A percentile compares a stretch with the other conserved stretches of the same genome.
Conservation (phyloP, 2,888 invertebrate genomes). For the Cataglyphis rosenhaueri region DNA sequence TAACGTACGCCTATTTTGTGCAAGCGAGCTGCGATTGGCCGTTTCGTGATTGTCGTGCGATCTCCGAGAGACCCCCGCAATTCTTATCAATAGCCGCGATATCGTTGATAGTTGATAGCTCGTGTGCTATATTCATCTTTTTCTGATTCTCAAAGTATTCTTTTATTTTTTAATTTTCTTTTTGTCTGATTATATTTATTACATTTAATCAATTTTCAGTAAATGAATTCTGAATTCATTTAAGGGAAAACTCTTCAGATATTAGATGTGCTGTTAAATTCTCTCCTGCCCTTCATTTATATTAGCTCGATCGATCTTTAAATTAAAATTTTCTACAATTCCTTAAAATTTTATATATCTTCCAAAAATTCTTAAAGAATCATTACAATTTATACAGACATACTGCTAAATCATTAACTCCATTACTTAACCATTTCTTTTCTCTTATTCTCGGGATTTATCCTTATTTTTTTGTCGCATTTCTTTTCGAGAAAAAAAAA, state of each 20-base stretch:
- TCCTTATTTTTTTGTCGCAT: not conserved
- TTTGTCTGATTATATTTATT: not conserved
- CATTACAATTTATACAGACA: not conserved
- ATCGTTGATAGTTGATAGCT: slow-evolving; percentile 39
- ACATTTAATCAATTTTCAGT: not conserved
- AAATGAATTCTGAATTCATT: no score
- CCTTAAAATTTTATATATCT: not conserved
- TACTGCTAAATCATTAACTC: not conserved
- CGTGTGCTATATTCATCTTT: slow-evolving; percentile 49
- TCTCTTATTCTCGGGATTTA: not conserved
- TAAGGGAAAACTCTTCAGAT: no score
- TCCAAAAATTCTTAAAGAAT: not conserved
- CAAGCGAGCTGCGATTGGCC: slow-evolving; percentile 34
- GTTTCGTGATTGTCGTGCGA: slow-evolving; percentile 40
- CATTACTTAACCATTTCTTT: not conserved
- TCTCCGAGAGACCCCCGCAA: slow-evolving; percentile 31
- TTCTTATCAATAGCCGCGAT: slow-evolving; percentile 42
- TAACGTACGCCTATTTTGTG: slow-evolving; percentile 49
- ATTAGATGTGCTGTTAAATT: no score
- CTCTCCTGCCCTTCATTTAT: not conserved
- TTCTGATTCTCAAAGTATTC: not conserved
- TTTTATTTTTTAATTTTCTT: not conserved
- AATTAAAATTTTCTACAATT: not conserved
- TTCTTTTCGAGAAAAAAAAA: not conserved
- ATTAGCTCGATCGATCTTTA: not conserved